Conservation (phyloP, 2,888 invertebrate species). For the Chalcis sispes region DNA sequence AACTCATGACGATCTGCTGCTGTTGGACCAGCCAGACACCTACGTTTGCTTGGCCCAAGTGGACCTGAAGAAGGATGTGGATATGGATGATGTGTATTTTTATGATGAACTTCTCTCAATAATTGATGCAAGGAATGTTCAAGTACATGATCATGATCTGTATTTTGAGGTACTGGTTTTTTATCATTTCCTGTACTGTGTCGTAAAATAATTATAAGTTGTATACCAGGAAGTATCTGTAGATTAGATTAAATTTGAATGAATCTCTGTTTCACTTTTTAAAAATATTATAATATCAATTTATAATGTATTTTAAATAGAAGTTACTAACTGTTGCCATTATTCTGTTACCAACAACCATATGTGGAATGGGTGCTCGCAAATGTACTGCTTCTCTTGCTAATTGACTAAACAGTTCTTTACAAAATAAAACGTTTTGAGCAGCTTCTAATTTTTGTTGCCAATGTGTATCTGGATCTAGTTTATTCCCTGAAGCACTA, state of each 20-base stretch:
- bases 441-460: constrained; percentile 97
- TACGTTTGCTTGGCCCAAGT: constrained; percentile 92
- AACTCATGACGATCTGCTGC: constrained; percentile 92
- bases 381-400: constrained; percentile 96
- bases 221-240: constrained; percentile 93
- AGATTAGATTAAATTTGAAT: constrained; percentile 54
- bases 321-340: constrained; percentile 87
- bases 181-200: constrained; percentile 86
- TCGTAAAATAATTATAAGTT: constrained; percentile 92
- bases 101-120: constrained; percentile 92
- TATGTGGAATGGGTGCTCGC: constrained; percentile 95
- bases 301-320: background rate
- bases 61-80: constrained; percentile 97
- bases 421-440: constrained; percentile 97
- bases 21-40: constrained; percentile 93
- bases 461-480: constrained; percentile 91
- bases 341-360: constrained; percentile 98
- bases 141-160: constrained; percentile 96
- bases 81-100: constrained; percentile 94
- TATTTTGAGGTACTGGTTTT: constrained; percentile 78
- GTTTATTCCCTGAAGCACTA: constrained; percentile 82
- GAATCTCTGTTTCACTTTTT: too few species aligned
- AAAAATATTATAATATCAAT: background rate
- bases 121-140: constrained; percentile 97
- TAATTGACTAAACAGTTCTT: constrained; percentile 94